Evolutionary conservation across 2,888 invertebrate genomes (phyloP).

Genomic region (Leucophora obtusa): DNA sequence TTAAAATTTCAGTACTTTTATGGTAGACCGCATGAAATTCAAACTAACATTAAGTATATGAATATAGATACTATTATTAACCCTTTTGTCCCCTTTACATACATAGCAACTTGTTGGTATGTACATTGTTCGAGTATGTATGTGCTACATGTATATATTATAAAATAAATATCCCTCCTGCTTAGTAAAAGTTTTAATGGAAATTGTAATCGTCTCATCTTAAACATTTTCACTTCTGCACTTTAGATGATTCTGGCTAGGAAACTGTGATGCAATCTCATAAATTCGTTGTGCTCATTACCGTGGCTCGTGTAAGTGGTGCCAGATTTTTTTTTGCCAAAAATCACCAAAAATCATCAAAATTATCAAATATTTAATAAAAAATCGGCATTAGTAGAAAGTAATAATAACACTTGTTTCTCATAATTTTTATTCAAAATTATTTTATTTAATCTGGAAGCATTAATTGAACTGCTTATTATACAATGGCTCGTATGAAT

Average conservation of each 20-base stretch:
- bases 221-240: slow-evolving; percentile 59
- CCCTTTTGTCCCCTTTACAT: not conserved
- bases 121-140: not conserved
- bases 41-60: slow-evolving; percentile 3
- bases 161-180: slow-evolving; percentile 7
- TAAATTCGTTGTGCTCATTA: slow-evolving; percentile 55
- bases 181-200: slow-evolving; percentile 64
- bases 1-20: slow-evolving; percentile 28
- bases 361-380: too few species aligned
- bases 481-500: too few species aligned
- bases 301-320: too few species aligned
- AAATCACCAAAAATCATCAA: too few species aligned
- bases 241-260: slow-evolving; percentile 40
- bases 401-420: too few species aligned
- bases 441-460: too few species aligned
- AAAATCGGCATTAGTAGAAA: too few species aligned
- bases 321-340: too few species aligned
- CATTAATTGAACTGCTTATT: too few species aligned
- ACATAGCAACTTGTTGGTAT: not conserved
- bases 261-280: slow-evolving; percentile 56
- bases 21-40: slow-evolving; percentile 30
- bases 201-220: slow-evolving; percentile 66
- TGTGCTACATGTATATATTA: not conserved
- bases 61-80: not conserved
- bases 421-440: too few species aligned